phyloP scores from a whole-genome alignment of 2,113 vertebrate species.

The Vulpes lagopus region DNA sequence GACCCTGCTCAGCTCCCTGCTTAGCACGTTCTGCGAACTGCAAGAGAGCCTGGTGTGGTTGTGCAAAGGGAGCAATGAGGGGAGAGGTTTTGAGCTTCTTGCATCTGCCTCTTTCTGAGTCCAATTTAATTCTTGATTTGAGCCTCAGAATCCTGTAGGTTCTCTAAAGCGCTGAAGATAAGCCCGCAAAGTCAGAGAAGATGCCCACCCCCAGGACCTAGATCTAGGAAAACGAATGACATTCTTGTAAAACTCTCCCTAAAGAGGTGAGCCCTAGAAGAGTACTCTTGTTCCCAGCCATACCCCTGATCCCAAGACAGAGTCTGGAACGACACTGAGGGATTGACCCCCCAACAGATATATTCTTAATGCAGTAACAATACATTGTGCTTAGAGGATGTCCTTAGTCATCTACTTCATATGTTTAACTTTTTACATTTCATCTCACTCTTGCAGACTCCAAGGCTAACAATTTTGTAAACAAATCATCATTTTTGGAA shows the following conservation, averaged over 20 bases:
- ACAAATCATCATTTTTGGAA: neutral
- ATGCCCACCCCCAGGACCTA: neutral
- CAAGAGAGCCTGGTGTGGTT: neutral
- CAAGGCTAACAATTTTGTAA: neutral
- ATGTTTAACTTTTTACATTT: neutral
- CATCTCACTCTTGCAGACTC: neutral
- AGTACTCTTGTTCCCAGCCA: neutral
- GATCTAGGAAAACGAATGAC: neutral
- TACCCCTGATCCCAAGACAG: neutral
- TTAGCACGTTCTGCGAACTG: neutral
- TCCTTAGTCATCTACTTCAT: neutral
- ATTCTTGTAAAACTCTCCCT: neutral
- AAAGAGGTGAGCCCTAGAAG: neutral
- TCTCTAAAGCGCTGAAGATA: neutral
- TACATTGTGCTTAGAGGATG: neutral
- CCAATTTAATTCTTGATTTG: neutral
- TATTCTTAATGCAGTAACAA: neutral
- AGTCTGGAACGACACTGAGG: neutral
- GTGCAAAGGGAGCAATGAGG: neutral
- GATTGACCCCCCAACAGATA: neutral
- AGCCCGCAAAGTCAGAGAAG: neutral
- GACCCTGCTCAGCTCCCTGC: neutral
- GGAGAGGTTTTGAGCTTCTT: neutral
- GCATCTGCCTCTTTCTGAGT: neutral
- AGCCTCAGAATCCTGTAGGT: neutral